Evolutionary conservation across 2,888 invertebrate species (phyloP), one percentile per base, ranked within the genome.

Genomic region (Notodonta dromedarius): DNA sequence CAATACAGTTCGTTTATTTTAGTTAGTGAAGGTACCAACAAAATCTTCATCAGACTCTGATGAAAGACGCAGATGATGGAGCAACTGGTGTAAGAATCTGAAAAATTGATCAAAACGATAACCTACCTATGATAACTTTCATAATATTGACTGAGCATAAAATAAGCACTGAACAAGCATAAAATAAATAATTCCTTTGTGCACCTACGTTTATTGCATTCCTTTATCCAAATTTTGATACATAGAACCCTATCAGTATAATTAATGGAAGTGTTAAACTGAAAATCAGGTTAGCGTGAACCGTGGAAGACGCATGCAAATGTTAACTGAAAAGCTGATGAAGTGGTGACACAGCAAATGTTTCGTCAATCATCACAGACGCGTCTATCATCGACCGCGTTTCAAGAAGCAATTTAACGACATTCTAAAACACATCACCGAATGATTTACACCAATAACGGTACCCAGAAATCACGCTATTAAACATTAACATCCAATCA

Each of bases 391-490:
- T n/a, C 46, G n/a, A n/a, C 46, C n/a, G n/a, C 46, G 46, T 46
- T 52, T 57, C 57, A 56, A 24, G 51, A 39, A n/a, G 46, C 16
- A 13, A 42, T 39, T 46, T 58, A 51, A 50, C 39, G 54, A 44
- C 44, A 32, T 46, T 13, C 52, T 52, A 12, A 51, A 52, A 52
- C 32, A 13, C 52, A 11, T 35, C 52, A 52, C 32, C 5, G 52
- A 65, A 67, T 75, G 63, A 73, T 76, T 68, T 67, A 70, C 57
- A 57, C 35, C 58, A 58, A 63, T 68, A 73, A 60, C 60, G 63
- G n/a, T 56, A 56, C 48, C 53, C 51, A 63, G 44, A 64, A 54
- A 59, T 57, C 56, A 62, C 55, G 24, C 56, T 56, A 66, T 69
- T 65, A 73, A 66, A 61, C 16, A 56, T 68, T 68, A 66, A 73